Percentiles rank a stretch among this genome's conserved stretches.
phyloP scores from a whole-genome alignment of 1,140 invertebrate genomes.

The Adoxophyes honmai region DNA sequence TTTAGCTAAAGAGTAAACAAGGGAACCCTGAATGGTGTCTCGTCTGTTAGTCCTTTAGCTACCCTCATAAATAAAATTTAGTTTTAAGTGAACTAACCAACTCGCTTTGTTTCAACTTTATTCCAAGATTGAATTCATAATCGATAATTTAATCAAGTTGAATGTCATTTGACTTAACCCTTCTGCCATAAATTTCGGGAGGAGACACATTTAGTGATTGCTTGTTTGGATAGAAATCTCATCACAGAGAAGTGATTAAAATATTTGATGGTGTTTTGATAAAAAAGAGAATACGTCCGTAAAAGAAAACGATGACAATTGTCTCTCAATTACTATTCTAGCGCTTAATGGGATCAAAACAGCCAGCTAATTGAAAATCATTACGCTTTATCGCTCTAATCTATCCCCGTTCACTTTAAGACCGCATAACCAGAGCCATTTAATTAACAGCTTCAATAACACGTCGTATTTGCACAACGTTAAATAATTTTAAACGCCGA shows the following conservation, averaged over 20 bases:
- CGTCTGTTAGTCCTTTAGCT: slow-evolving; percentile 1
- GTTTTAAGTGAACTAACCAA: slow-evolving; percentile 1
- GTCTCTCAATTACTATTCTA: too few relatives aligned
- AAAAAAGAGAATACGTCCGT: too few relatives aligned
- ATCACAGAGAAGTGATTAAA: slow-evolving; percentile 4
- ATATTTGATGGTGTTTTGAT: slow-evolving; percentile 1
- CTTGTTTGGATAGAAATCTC: slow-evolving; percentile 11
- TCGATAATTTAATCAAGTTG: slow-evolving; percentile 7
- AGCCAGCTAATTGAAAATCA: too few relatives aligned
- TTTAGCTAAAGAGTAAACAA: slow-evolving; percentile 1
- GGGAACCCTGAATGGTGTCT: slow-evolving; percentile 2
- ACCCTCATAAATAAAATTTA: background rate
- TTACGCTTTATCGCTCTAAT: too few relatives aligned
- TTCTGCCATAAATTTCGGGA: slow-evolving; percentile 1
- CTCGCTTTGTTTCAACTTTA: background rate
- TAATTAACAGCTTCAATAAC: background rate
- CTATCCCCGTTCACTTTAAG: too few relatives aligned
- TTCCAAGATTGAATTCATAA: slow-evolving; percentile 3
- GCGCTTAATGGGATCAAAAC: too few relatives aligned
- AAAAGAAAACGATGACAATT: too few relatives aligned
- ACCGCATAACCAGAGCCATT: too few relatives aligned
- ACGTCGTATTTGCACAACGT: slow-evolving; percentile 23
- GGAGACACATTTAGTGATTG: slow-evolving; percentile 9
- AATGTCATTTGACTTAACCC: slow-evolving; percentile 10
- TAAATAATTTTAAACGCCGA: slow-evolving; percentile 37